Percentiles rank a stretch among this genome's conserved stretches.
These are phyloP conservation scores for Hybos culiciformis DNA, from an alignment of 2,888 invertebrate genomes.

Conservation along the genomic window DNA sequence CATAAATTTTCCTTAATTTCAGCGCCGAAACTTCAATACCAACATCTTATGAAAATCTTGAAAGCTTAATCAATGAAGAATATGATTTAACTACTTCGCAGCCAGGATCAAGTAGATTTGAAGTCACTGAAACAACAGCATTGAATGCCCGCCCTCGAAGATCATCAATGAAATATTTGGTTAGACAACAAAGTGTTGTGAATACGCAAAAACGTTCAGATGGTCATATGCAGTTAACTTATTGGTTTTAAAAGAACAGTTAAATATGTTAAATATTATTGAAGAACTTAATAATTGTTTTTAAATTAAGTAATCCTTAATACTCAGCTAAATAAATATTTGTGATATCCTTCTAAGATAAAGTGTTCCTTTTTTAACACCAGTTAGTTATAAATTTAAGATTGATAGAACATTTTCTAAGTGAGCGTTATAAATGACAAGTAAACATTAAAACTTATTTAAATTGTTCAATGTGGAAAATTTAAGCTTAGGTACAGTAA, in stretches of 20 bases:
- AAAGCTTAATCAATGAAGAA: constrained; percentile 28
- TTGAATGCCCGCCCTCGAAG: constrained; percentile 19
- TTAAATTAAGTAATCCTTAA: constrained; percentile 14
- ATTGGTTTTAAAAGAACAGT: constrained; percentile 87
- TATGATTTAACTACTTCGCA: constrained; percentile 28
- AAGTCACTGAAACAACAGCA: constrained; percentile 33
- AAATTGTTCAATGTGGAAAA: too few relatives aligned
- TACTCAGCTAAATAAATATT: constrained; percentile 15
- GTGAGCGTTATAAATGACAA: too few relatives aligned
- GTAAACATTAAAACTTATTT: too few relatives aligned
- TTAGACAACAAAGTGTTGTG: constrained; percentile 65
- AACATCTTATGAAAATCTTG: constrained; percentile 62
- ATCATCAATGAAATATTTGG: constrained; percentile 53
- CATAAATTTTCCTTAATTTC: constrained; percentile 19
- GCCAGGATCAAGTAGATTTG: too few relatives aligned
- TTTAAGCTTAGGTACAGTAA: too few relatives aligned
- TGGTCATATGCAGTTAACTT: constrained; percentile 72
- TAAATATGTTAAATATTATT: too few relatives aligned
- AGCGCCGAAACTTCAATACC: constrained; percentile 42
- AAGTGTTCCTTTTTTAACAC: neutral
- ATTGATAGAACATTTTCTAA: too few relatives aligned
- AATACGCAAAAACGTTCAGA: constrained; percentile 68
- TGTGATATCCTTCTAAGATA: constrained; percentile 10
- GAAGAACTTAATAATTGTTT: constrained; percentile 1
- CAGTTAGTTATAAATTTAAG: too few relatives aligned